Evolutionary conservation across 1,140 invertebrate species (phyloP).

Genomic region (Bathynomus jamesi): DNA sequence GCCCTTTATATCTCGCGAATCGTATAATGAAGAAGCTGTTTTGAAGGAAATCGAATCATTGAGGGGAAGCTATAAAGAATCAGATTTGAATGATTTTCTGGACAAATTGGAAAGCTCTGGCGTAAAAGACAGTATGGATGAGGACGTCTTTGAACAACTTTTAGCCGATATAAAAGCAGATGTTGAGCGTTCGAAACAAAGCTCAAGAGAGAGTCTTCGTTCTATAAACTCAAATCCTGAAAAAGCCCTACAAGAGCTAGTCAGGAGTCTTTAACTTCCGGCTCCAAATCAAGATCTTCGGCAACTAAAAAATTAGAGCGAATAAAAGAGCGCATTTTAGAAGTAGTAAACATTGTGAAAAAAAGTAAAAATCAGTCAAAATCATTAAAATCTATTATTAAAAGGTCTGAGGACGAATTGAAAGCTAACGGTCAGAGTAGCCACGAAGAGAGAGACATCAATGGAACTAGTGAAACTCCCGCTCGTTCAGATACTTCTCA

Average conservation of each 20-base stretch:
- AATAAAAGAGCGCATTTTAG: constrained; percentile 30
- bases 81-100: constrained; percentile 33
- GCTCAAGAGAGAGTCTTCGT: not conserved
- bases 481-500: constrained; percentile 12
- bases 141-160: constrained; percentile 30
- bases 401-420: no score
- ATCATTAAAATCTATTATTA: no score
- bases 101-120: constrained; percentile 28
- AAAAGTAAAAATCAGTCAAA: constrained; percentile 19
- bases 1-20: constrained; percentile 33
- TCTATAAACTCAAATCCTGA: not conserved
- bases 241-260: not conserved
- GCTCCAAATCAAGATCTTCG: not conserved
- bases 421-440: not conserved
- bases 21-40: constrained; percentile 29
- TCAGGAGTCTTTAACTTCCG: not conserved
- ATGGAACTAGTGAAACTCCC: not conserved
- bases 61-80: constrained; percentile 30
- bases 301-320: constrained; percentile 26
- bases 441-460: constrained; percentile 6
- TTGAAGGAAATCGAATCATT: constrained; percentile 28
- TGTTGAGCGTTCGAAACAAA: constrained; percentile 9
- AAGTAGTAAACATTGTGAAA: constrained; percentile 23
- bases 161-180: constrained; percentile 25
- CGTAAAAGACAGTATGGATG: constrained; percentile 25